Percentiles rank a stretch among this genome's conserved stretches.
Conservation (phyloP, 1,140 invertebrate genomes). For the Dendrolimus kikuchii region DNA sequence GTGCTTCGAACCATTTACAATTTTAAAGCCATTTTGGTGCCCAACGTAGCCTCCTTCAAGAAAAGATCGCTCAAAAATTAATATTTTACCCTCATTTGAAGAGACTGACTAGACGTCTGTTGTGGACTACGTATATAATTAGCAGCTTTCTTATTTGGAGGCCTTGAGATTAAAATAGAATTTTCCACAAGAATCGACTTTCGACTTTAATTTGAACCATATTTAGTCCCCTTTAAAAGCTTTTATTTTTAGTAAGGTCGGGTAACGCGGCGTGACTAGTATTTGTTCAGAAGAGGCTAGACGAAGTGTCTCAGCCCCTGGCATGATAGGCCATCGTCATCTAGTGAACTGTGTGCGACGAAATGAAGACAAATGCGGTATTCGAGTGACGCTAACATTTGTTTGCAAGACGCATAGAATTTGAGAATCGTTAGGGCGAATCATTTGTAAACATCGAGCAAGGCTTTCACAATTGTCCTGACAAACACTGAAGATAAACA, state of each 20-base stretch:
- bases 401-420: constrained; percentile 63
- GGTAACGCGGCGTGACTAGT: constrained; percentile 34
- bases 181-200: constrained; percentile 53
- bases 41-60: no score
- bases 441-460: constrained; percentile 56
- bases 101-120: constrained; percentile 30
- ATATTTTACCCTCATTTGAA: constrained; percentile 35
- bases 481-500: constrained; percentile 59
- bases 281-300: constrained; percentile 10
- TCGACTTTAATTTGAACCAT: constrained; percentile 58
- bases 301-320: constrained; percentile 8
- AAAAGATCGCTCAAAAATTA: constrained; percentile 27
- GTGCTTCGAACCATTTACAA: no score
- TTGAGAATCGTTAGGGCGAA: constrained; percentile 66
- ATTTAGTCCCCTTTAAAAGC: constrained; percentile 59
- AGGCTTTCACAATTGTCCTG: constrained; percentile 50
- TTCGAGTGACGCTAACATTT: constrained; percentile 42
- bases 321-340: neutral
- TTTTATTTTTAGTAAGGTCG: constrained; percentile 58
- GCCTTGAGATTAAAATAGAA: constrained; percentile 49
- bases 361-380: constrained; percentile 34
- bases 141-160: constrained; percentile 41
- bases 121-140: constrained; percentile 45
- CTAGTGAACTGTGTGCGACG: neutral
- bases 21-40: no score